Base-by-base conservation (phyloP, 1,140 invertebrate species). In the Propsilocerus akamusi region DNA sequence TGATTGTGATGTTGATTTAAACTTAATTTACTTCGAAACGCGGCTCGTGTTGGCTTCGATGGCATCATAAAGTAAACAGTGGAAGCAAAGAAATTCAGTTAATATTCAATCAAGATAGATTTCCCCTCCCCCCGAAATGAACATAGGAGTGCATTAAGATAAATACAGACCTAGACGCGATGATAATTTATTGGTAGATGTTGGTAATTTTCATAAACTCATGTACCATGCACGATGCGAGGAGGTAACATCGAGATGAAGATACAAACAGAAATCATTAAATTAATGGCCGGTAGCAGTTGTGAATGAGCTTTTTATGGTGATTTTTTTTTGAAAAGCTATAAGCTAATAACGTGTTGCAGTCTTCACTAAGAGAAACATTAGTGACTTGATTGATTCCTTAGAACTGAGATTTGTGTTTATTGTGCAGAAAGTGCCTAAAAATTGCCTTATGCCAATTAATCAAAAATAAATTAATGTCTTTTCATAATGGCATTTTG, bases 121-220 rank as follows among this genome's bases (percentile, higher is more conserved):
- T 8, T 41, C 8, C 8, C 4, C 34, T 41, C 5, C 34, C 22
- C 10, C 34, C 10, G 12, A 14, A 30, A n/a, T n/a, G 14, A 12
- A 10, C 2, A 17, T 20, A 7, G 2, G 14, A 17, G 6, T 41
- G 14, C 34, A 41, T 41, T 41, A 41, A 41, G 22, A 41, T 41
- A 41, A 41, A 41, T 41, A 41, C 22, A 41, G 34, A 10, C 14
- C 34, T 41, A 41, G 22, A n/a, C 14, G 17, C 34, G 34, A 41
- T 41, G 22, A 41, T 41, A 41, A 41, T 41, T 41, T 41, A 41
- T 41, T 41, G 17, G 8, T 14, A 20, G 34, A 41, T 17, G 34
- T 41, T 41, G 34, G 34, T 41, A 41, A 41, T 41, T 41, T n/a
- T n/a, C n/a, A n/a, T n/a, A n/a, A n/a, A n/a, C n/a, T 41, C 34